Evolutionary conservation across 2,113 vertebrate species (phyloP).

Genomic region (Castor canadensis): DNA sequence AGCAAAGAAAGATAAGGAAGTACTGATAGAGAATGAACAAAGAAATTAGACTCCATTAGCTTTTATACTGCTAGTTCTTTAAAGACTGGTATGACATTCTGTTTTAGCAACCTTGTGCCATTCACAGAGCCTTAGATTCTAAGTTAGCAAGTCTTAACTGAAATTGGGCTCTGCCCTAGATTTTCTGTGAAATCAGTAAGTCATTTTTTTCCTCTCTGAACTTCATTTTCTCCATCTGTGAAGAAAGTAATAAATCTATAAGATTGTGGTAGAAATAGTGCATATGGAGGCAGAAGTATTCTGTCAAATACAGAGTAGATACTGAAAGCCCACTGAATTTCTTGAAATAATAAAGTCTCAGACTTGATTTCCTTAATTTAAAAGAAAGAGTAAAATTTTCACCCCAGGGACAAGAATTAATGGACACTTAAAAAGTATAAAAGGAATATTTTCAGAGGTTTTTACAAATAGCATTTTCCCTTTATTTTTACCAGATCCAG

Average conservation of each 20-base stretch:
- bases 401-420: background rate
- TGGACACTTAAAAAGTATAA: background rate
- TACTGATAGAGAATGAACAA: background rate
- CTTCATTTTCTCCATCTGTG: background rate
- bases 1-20: background rate
- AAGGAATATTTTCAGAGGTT: background rate
- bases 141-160: background rate
- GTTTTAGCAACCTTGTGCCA: background rate
- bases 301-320: background rate
- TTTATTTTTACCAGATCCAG: background rate
- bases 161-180: background rate
- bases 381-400: background rate
- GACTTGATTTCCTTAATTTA: background rate
- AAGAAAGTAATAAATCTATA: background rate
- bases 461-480: background rate
- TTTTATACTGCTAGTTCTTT: background rate
- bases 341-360: conserved; percentile 5
- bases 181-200: background rate
- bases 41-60: background rate
- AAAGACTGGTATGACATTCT: background rate
- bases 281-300: background rate
- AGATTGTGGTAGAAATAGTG: background rate
- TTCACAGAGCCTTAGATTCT: background rate
- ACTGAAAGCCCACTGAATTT: background rate
- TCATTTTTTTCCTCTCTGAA: background rate